phyloP scores from a whole-genome alignment of 64 coral and sea anemone genomes.

The Anthopleura sola region DNA sequence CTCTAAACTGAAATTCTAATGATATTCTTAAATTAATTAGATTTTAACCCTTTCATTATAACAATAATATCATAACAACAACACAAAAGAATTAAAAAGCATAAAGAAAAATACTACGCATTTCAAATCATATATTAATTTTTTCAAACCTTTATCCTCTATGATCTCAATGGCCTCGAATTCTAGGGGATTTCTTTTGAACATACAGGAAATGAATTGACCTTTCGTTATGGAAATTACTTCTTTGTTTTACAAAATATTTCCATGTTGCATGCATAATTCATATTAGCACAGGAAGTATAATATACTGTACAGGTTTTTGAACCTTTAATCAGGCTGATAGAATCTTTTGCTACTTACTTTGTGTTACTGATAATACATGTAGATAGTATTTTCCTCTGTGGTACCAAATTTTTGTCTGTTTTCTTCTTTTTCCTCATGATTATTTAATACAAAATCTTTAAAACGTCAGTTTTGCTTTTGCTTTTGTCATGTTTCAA shows the following conservation, averaged over 20 bases:
- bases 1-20: neutral
- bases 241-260: neutral
- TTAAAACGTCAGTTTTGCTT: neutral
- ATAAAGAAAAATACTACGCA: neutral
- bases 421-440: neutral
- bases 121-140: neutral
- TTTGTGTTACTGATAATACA: neutral
- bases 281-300: too few species aligned
- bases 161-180: neutral
- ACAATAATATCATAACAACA: neutral
- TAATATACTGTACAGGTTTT: neutral
- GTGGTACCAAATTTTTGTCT: neutral
- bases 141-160: neutral
- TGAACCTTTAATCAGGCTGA: too few species aligned
- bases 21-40: neutral
- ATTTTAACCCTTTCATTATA: neutral
- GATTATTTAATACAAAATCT: neutral
- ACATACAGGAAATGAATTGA: neutral
- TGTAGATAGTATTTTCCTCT: neutral
- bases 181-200: neutral
- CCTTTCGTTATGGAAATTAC: slow-evolving; percentile 5
- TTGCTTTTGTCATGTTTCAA: neutral
- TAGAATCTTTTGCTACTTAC: neutral
- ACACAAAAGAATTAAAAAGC: neutral
- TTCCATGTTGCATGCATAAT: too few species aligned